Evolutionary conservation across 2,888 invertebrate species (phyloP), one percentile per base, ranked within the genome.

Genomic region (Uropetala carovei): DNA sequence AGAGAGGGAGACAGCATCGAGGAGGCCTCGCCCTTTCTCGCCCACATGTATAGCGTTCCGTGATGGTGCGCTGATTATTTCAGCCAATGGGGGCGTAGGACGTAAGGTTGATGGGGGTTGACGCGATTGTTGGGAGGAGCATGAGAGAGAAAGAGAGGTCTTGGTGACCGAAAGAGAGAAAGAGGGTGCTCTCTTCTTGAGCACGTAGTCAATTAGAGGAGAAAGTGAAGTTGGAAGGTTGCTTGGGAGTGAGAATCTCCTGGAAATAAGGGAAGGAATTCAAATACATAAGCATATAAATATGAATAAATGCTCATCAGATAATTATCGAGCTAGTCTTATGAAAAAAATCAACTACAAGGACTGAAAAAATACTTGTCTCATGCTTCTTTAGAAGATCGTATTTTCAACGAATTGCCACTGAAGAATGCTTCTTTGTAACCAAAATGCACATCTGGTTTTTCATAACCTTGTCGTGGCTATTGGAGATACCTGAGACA

Each of bases 41-140:
- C 60, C 58, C 85, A 58, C 85, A 68, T 75, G 75, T n/a, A 68
- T 43, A 43, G 43, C 43, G 43, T 43, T 43, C 89, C 89, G 89
- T 64, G 89, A 89, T 89, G 89, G 89, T 68, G 89, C 60, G 64
- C 89, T 89, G 89, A 89, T 89, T 89, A 64, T 68, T 56, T 56
- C 43, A 89, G 89, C 89, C 89, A 89, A 89, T 89, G 89, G 89
- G 89, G 89, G 18, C 89, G 30, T 58, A 30, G 64, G 43, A 43
- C 59, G 30, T 11, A 13, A 43, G 13, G n/a, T n/a, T n/a, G 86
- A 60, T 60, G 18, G 59, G 60, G 64, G n/a, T 89, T 89, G 89
- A 89, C 89, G 89, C 64, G 89, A 64, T 60, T 86, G 86, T 60
- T 60, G 60, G 89, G 89, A 86, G 86, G 86, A 86, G 86, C 86